Percentiles rank a stretch among this genome's conserved stretches.
Conservation (phyloP, 2,888 invertebrate genomes). For the Micropterix aruncella region DNA sequence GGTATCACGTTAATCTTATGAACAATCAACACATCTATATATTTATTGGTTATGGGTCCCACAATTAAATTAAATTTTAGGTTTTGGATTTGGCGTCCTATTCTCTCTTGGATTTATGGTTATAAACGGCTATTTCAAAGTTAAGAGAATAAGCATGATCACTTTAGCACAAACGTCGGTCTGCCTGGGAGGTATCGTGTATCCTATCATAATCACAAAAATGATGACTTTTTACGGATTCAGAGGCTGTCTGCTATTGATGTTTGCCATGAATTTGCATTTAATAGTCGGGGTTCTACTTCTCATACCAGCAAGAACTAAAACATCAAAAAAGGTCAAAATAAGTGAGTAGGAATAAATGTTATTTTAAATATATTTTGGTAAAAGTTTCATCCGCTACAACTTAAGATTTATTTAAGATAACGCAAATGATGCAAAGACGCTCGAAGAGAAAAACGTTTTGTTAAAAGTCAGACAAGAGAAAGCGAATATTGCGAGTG, state of each 20-base stretch:
- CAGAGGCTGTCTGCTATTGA: slow-evolving; percentile 50
- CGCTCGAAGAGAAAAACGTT: too few relatives aligned
- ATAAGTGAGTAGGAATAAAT: too few relatives aligned
- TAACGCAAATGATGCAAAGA: too few relatives aligned
- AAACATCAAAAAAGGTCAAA: too few relatives aligned
- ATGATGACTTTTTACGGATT: slow-evolving; percentile 51
- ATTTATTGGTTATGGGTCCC: neutral
- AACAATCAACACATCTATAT: too few relatives aligned
- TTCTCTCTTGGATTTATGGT: slow-evolving; percentile 58
- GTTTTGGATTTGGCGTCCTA: slow-evolving; percentile 58
- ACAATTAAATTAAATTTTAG: slow-evolving; percentile 22
- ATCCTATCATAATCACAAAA: slow-evolving; percentile 48
- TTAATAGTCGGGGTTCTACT: slow-evolving; percentile 36
- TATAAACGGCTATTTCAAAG: slow-evolving; percentile 61
- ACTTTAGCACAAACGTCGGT: slow-evolving; percentile 58
- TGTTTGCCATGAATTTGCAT: slow-evolving; percentile 53
- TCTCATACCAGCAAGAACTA: neutral
- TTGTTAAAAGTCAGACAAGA: too few relatives aligned
- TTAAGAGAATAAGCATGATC: slow-evolving; percentile 57
- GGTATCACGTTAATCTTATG: too few relatives aligned
- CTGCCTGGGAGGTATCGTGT: slow-evolving; percentile 51
- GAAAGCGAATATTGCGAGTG: too few relatives aligned
- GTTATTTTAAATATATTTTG: too few relatives aligned
- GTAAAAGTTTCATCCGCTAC: too few relatives aligned
- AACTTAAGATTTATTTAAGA: too few relatives aligned